Base-by-base conservation (phyloP, 2,113 vertebrate genomes). In the Protobothrops mucrosquamatus region DNA sequence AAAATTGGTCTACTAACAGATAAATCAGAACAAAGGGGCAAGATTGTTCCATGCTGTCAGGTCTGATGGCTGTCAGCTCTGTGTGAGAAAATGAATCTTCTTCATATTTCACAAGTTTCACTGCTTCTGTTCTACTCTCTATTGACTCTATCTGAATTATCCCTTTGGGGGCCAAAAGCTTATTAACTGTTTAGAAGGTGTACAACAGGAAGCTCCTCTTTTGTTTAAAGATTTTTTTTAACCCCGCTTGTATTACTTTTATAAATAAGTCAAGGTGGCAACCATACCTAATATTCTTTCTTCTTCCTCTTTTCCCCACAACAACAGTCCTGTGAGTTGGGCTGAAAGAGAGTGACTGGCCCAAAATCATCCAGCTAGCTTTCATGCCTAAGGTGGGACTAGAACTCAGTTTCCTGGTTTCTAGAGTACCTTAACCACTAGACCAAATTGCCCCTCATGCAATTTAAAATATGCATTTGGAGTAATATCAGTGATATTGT, bases 141-240 rank as follows among this genome's bases (percentile, higher is more conserved):
- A 1, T 3, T 48, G 43, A 91, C 9, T 55, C 14, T 92, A 26
- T 61, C 39, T 57, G 34, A 54, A 95, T 3, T 3, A 0, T 34
- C 74, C 59, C 92, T 95, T 95, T 91, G 85, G 86, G 59, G 92
- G 26, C 46, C 87, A 91, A 87, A 91, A 95, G 46, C 1, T 93
- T 86, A 93, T 85, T 89, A 22, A 51, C 29, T 89, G 6, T 86
- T 88, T 87, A 95, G 24, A 61, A 89, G 57, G 54, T 91, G 89
- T 92, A 89, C 85, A 90, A 69, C 2, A 94, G 15, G 57, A 64
- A 64, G 0, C 48, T 22, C 24, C 23, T 20, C 87, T 95, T 29
- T 64, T 26, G 10, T 24, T 64, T 29, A 57, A 56, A 64, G 26
- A 64, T 64, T 69, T n/a, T 64, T n/a, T n/a, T 5, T 6, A 69